Evolutionary conservation across 2,888 invertebrate species (phyloP), one percentile per base, ranked within the genome.

Genomic region (Plagodis pulveraria): DNA sequence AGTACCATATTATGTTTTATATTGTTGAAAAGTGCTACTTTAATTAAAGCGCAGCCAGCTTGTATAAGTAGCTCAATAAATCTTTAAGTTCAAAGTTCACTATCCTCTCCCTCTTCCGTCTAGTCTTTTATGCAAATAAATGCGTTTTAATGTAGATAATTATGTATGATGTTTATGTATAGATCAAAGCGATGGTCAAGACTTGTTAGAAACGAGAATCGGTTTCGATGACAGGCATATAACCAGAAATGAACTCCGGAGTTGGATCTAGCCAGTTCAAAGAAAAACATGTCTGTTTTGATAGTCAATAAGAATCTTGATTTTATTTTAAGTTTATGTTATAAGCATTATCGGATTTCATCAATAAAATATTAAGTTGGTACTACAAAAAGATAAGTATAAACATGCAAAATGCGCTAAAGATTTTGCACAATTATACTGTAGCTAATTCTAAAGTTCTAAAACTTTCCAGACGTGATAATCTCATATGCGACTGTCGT

Each of bases 211-310:
- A 46, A 53, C 42, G 12, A 6, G 45, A 54, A 58, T 32, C 10
- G 34, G 34, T 10, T 41, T 8, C 34, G 58, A 36, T 46, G 53
- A 58, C 35, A 45, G 58, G 49, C 42, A 58, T 41, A 58, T 58
- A 50, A 50, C 58, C 53, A 54, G 53, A 38, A 58, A 50, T 38
- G 41, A n/a, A 45, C 51, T 22, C 38, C 11, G 36, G 12, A 12
- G 34, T 46, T 47, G 9, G 11, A 40, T 51, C 43, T 38, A 50
- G 34, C 6, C 32, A 57, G 43, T 52, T 57, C 48, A 52, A 57
- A 57, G 47, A 35, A 36, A 22, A 36, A 5, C 36, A 36, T 36
- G 6, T 4, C 8, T 36, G 8, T 36, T 36, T 22, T 22, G 4
- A 22, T 22, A 22, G 4, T 22, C 22, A 22, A 22, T 22, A 22